Base-by-base conservation (phyloP, 2,797 vertebrate genomes). In the Leuciscus waleckii region DNA sequence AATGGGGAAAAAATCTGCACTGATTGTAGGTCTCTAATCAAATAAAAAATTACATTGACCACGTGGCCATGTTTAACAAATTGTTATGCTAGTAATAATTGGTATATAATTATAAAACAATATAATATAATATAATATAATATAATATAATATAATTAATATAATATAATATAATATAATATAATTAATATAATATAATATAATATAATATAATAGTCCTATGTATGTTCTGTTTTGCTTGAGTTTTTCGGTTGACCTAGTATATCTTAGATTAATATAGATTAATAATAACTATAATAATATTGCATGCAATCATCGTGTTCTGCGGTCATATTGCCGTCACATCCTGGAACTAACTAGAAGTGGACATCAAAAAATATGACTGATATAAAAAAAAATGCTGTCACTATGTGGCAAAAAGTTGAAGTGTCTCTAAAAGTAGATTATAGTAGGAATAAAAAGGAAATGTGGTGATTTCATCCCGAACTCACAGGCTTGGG, bases 401-500 rank as follows among this genome's bases (percentile, higher is more conserved):
- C 23, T 21, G 5, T 46, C 9, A 46, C 58, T 35, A 1, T n/a
- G 13, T 39, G 23, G 14, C 2, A 21, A 65, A 49, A 79, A 29
- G 26, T 7, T 7, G 41, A 46, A 23, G 29, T 29, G 19, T 49
- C 43, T 67, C 19, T 23, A 35, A 67, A 67, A 67, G 1, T 37
- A n/a, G 16, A 79, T 61, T 26, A 39, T 6, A 39, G 74, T 9
- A 17, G 23, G 39, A 35, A 49, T 23, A 80, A 68, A 51, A 69
- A 43, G 63, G 23, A 68, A 68, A 76, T 0, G 7, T 17, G 9
- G 4, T 13, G 23, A 41, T 68, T 83, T 54, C 7, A 32, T 61
- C 26, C 61, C 39, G 8, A 74, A 82, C 61, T 76, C 76, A 26
- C 58, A 84, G 82, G 63, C 79, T 21, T 46, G 54, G 80, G 58